A percentile compares a stretch with the other conserved stretches of the same genome.
These are phyloP conservation scores for Saguinus midas DNA, from an alignment of 2,113 vertebrate species.

Conservation along the genomic window DNA sequence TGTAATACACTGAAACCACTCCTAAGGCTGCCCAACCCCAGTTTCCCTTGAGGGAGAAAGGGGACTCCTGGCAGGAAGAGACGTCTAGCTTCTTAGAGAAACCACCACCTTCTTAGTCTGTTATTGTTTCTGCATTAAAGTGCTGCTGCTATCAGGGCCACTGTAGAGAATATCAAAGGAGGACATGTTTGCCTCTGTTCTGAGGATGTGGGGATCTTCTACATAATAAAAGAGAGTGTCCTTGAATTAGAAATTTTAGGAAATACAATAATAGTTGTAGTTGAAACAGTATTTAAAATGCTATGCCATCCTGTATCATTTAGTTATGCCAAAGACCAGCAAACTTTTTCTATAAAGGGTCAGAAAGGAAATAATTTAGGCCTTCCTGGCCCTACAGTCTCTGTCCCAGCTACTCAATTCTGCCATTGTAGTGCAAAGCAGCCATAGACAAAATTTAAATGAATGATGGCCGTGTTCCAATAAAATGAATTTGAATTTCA, in stretches of 20 bases:
- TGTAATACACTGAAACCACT: background rate
- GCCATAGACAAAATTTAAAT: background rate
- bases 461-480: background rate
- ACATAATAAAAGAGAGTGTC: background rate
- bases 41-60: slow-evolving; percentile 12
- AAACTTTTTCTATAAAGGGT: background rate
- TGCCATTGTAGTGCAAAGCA: background rate
- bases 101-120: background rate
- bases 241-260: slow-evolving; percentile 35
- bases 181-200: background rate
- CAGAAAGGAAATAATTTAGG: background rate
- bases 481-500: background rate
- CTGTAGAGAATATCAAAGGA: background rate
- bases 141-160: background rate
- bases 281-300: slow-evolving; percentile 20
- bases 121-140: background rate
- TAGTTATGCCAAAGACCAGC: background rate
- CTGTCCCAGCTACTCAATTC: background rate
- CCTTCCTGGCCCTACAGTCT: background rate
- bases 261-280: background rate
- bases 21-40: background rate
- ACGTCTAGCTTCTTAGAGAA: background rate
- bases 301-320: background rate
- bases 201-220: background rate
- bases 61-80: slow-evolving; percentile 8